Evolutionary conservation across 2,113 vertebrate species (phyloP).

Genomic region (Spermophilus dauricus): DNA sequence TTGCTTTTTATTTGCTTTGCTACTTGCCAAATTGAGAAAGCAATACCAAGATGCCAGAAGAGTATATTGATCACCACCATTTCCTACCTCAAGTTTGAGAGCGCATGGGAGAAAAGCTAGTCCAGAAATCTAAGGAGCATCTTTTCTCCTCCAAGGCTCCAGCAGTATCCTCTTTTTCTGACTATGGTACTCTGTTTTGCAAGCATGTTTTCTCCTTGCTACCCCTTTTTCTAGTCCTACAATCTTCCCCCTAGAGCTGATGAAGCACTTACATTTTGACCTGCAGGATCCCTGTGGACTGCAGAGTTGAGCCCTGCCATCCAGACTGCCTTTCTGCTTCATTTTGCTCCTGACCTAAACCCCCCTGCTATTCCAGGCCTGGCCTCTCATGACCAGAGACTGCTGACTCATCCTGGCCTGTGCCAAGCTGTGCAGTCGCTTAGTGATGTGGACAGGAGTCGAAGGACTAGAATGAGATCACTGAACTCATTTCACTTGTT

Average conservation of each 20-base stretch:
- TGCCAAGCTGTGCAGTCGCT: constrained; percentile 86
- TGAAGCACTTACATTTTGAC: constrained; percentile 64
- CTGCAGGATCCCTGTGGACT: constrained; percentile 36
- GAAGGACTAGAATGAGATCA: constrained; percentile 86
- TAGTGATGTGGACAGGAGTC: constrained; percentile 86
- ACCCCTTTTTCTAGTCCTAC: constrained; percentile 21
- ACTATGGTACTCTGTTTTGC: background rate
- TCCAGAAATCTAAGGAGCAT: constrained; percentile 37
- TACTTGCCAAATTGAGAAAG: constrained; percentile 43
- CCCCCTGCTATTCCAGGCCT: constrained; percentile 87
- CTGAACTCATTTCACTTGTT: constrained; percentile 86
- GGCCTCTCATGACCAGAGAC: constrained; percentile 87
- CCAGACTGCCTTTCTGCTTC: constrained; percentile 77
- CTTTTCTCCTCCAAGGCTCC: background rate
- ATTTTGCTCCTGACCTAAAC: constrained; percentile 87
- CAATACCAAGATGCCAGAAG: constrained; percentile 31
- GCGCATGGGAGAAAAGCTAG: background rate
- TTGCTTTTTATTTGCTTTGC: constrained; percentile 65
- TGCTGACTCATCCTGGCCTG: constrained; percentile 85
- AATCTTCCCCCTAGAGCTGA: background rate
- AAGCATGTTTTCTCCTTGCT: constrained; percentile 56
- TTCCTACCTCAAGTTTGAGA: constrained; percentile 36
- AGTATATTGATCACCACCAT: background rate
- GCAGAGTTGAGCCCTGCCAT: constrained; percentile 64
- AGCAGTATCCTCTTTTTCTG: constrained; percentile 4